Base-by-base conservation (phyloP, 2,797 vertebrate species). In the Periparus ater region DNA sequence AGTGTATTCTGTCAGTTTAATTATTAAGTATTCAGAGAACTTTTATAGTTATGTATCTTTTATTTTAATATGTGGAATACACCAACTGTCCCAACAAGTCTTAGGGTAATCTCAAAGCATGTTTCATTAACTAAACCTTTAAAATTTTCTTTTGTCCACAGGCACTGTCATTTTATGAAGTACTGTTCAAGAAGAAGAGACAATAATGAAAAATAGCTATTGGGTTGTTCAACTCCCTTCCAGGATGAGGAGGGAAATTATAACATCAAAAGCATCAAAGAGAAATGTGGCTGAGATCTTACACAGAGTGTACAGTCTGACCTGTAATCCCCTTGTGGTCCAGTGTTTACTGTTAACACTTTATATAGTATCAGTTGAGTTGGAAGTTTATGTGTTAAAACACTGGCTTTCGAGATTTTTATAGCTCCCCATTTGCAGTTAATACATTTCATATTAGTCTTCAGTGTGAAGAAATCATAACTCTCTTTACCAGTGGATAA, bases 391-490 rank as follows among this genome's bases (percentile, higher is more conserved):
- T 20, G 29, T 70, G 63, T 80, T 87, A 92, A 93, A 93, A n/a
- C 17, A 36, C 60, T 72, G 45, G 3, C 32, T 93, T 88, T 85
- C 32, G 34, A n/a, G 65, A 68, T 68, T 91, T 89, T 90, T 85
- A 74, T 77, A 89, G 42, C 18, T 94, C 81, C 54, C 75, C 5
- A 25, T 81, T 91, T 71, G 36, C 78, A 72, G 81, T 88, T 88
- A 91, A 80, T 83, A 68, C 18, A 80, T 93, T 96, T 93, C 72
- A 18, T 88, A 94, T 93, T 78, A 88, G 54, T 13, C 81, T 62
- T 91, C 68, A 77, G 68, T 51, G 58, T 80, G 78, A 91, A 89
- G 65, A 95, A 93, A 96, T 93, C 81, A 60, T 80, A 85, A 92
- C 72, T 85, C 54, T 40, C 51, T 75, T 74, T 42, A 94, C 38